Evolutionary conservation across 2,888 invertebrate species (phyloP), one percentile per base, ranked within the genome.

Genomic region (Hartigia nigra): DNA sequence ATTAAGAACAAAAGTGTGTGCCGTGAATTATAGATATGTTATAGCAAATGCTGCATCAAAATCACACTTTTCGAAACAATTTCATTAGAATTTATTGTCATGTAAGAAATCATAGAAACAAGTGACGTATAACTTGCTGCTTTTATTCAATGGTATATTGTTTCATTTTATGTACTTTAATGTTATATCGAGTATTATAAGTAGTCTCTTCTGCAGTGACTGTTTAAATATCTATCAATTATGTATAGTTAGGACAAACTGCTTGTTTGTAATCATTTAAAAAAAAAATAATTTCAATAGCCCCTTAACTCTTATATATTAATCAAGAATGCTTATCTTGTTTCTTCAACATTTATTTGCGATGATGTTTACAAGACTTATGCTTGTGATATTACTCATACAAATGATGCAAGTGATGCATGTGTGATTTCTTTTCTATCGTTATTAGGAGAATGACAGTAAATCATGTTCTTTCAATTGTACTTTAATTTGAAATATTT

Each of bases 111-210:
- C 55, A 55, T 23, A 55, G 23, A 23, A 55, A 55, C 23, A 55
- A 23, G 23, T 55, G 9, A 55, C 23, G 23, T 55, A 55, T 55
- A 55, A 55, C 14, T 55, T 55, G 55, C 55, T 55, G 55, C 2
- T 55, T 5, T 35, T 35, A 55, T 55, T 23, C 55, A 55, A 23
- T 55, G 23, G 55, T 55, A 55, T 1, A 55, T 55, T 55, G 14
- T 55, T 72, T 75, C 75, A 74, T 77, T 77, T 77, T 74, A 77
- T 36, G 74, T 75, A 77, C 70, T 70, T 78, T n/a, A 78, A 55
- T 23, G 1, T 23, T 55, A 55, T 55, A 55, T 55, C 14, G 23
- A 9, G 55, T 55, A 23, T 23, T 55, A 9, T 23, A 55, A 55
- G 9, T 23, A 55, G 23, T 55, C 2, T 39, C 1, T 23, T 14